These are phyloP conservation scores for Neodontobutis hainanensis DNA, from an alignment of 2,113 vertebrate species.

Conservation along the genomic window DNA sequence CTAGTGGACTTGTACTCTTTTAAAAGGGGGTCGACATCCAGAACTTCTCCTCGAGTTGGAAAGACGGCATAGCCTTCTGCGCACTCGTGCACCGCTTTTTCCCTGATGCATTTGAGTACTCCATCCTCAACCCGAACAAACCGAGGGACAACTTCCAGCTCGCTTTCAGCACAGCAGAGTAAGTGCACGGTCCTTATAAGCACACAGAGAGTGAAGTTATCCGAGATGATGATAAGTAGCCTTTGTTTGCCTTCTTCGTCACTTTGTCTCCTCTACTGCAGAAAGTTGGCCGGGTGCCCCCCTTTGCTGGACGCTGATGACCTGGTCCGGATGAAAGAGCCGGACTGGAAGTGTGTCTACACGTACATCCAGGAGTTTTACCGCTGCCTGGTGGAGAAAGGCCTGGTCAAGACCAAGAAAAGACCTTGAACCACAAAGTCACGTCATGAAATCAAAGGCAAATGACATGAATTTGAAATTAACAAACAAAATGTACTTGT, in stretches of 20 bases:
- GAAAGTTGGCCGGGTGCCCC: conserved; percentile 93
- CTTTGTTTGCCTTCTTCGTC: conserved; percentile 2
- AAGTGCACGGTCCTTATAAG: conserved; percentile 68
- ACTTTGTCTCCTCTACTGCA: conserved; percentile 58
- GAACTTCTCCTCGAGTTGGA: conserved; percentile 99
- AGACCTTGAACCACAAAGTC: conserved; percentile 62
- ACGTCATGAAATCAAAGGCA: not conserved
- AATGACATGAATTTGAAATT: too few relatives aligned
- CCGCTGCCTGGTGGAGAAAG: conserved; percentile 97
- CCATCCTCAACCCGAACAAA: conserved; percentile 88
- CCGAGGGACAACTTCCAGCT: conserved; percentile 93
- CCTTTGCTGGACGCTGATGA: conserved; percentile 96
- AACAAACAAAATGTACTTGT: too few relatives aligned
- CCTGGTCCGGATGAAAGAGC: conserved; percentile 94
- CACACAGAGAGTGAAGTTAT: conserved; percentile 3
- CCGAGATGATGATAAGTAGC: conserved; percentile 9
- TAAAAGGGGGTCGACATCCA: conserved; percentile 90
- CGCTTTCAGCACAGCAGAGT: conserved; percentile 95
- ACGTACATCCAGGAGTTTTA: conserved; percentile 99
- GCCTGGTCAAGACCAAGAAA: conserved; percentile 99
- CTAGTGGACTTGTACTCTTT: conserved; percentile 1
- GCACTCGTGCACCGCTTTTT: conserved; percentile 97
- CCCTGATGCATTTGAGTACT: conserved; percentile 94
- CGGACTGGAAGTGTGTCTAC: conserved; percentile 99
- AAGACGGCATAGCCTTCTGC: conserved; percentile 96